phyloP scores from a whole-genome alignment of 1,140 invertebrate species.

The Scaptomyza pallida region DNA sequence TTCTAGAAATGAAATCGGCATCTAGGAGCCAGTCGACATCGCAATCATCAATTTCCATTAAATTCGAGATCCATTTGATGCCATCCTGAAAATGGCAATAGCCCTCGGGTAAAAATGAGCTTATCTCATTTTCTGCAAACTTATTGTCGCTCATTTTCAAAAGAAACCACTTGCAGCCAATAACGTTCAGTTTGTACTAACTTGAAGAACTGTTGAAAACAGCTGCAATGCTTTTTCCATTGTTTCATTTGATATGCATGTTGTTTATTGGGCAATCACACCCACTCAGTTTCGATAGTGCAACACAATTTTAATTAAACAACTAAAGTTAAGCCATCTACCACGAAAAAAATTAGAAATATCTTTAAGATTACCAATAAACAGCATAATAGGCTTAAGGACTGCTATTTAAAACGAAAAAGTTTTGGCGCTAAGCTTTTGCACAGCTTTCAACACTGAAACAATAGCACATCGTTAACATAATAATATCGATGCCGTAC shows the following conservation, averaged over 20 bases:
- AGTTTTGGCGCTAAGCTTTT: constrained; percentile 8
- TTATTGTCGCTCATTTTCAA: constrained; percentile 29
- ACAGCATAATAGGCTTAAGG: neutral
- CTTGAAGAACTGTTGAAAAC: neutral
- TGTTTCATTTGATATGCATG: constrained; percentile 10
- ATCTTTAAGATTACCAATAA: neutral
- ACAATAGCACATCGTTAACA: neutral
- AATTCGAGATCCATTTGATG: constrained; percentile 51
- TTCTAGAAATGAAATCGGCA: constrained; percentile 43
- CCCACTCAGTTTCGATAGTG: constrained; percentile 1
- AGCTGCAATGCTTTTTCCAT: neutral
- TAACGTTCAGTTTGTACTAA: constrained; percentile 21
- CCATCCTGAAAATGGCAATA: constrained; percentile 50
- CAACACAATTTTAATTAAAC: neutral
- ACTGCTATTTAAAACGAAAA: neutral
- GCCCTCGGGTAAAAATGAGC: constrained; percentile 34
- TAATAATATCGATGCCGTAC: constrained; percentile 26
- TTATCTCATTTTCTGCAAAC: constrained; percentile 20
- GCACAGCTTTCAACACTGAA: constrained; percentile 1
- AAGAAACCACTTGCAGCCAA: constrained; percentile 1
- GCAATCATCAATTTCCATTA: constrained; percentile 46
- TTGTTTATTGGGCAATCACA: constrained; percentile 12
- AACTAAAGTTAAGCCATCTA: neutral
- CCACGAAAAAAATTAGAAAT: neutral
- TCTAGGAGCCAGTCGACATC: constrained; percentile 49